These are phyloP conservation scores for Dione vanillae DNA, from an alignment of 2,888 invertebrate species.

Conservation along the genomic window DNA sequence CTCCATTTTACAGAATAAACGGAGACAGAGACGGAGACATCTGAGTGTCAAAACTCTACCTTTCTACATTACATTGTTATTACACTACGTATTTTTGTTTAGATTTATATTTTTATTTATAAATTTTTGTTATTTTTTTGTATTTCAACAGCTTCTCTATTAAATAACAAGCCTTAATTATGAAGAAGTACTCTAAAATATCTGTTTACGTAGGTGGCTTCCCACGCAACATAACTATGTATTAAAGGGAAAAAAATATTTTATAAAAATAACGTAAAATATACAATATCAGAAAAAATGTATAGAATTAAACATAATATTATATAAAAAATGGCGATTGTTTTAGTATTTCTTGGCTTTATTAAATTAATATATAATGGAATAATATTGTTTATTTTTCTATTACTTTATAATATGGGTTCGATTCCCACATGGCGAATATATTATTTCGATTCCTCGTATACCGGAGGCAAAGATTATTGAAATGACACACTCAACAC, in stretches of 20 bases:
- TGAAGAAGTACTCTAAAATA: not conserved
- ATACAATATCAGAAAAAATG: not conserved
- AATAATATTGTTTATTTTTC: not conserved
- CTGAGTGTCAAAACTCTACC: too few relatives aligned
- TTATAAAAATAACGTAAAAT: not conserved
- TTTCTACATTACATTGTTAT: too few relatives aligned
- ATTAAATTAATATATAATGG: not conserved
- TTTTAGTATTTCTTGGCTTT: not conserved
- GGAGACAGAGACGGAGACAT: too few relatives aligned
- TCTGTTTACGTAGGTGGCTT: not conserved
- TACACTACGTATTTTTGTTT: too few relatives aligned
- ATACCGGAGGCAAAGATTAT: too few relatives aligned
- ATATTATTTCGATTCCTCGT: not conserved
- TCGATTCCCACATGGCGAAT: too few relatives aligned
- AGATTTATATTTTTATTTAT: too few relatives aligned
- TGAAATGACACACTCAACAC: too few relatives aligned
- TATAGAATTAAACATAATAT: not conserved
- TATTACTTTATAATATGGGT: too few relatives aligned
- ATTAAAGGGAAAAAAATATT: not conserved
- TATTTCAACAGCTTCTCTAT: too few relatives aligned
- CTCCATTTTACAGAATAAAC: too few relatives aligned
- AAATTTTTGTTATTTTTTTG: too few relatives aligned
- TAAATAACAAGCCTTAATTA: not conserved
- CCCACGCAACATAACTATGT: not conserved
- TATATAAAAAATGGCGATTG: not conserved